Base-by-base conservation (phyloP, 2,797 vertebrate genomes). In the Thunnus albacares region DNA sequence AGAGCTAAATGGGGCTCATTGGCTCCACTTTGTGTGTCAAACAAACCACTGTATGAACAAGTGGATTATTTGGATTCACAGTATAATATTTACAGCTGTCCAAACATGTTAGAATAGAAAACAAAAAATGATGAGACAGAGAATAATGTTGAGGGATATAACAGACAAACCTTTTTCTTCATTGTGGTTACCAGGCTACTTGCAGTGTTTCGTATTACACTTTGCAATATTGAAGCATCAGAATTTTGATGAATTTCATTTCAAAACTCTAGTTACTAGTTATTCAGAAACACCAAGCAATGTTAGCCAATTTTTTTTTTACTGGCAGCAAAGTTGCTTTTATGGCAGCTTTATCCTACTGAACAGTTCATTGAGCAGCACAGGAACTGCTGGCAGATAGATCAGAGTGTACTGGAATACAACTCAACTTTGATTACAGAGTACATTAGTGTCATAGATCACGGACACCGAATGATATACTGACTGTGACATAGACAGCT, bases 231-330 rank as follows among this genome's bases (percentile, higher is more conserved):
- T 38, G 12, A 26, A 17, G 13, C 28, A 59, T 75, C 13, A 8
- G n/a, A 73, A 64, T 75, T 63, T 35, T 18, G 11, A 49, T 47
- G 7, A 14, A 30, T 78, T 71, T 30, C 30, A 75, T 33, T 41
- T 41, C 38, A 41, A 41, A 41, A 41, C 38, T 41, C 10, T 41
- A 41, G 12, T 41, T 10, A 11, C 38, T 41, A 13, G 38, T 41
- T 41, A 41, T 41, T 41, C 9, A 41, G 9, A 41, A 41, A 41
- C 6, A 13, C 35, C 5, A 41, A 61, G 18, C 57, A 76, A 26
- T 68, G 51, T 75, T 43, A n/a, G 28, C 47, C 18, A 38, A 56
- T 78, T 53, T 30, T 41, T 64, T 82, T 79, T 81, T 70, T 33
- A 76, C 33, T n/a, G 22, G 57, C 15, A 70, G 59, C 15, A 66